Evolutionary conservation across 2,113 vertebrate species (phyloP).

Genomic region (Epinephelus moara): DNA sequence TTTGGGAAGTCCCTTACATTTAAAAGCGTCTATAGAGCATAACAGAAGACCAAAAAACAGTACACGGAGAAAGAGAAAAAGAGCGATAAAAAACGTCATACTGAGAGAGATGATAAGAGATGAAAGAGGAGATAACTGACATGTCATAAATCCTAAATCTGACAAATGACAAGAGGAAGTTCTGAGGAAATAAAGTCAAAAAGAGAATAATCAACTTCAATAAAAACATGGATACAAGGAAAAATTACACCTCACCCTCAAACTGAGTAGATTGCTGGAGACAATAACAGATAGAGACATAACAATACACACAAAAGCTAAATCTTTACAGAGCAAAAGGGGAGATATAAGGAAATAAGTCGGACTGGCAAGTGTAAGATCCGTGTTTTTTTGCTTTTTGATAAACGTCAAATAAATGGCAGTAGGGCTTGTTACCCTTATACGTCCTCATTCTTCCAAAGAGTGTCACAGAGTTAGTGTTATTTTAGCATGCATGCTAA

Average conservation of each 20-base stretch:
- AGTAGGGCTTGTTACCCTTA: slow-evolving; percentile 44
- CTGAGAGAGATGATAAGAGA: neutral
- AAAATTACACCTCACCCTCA: neutral
- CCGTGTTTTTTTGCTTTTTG: slow-evolving; percentile 22
- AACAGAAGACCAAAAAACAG: neutral
- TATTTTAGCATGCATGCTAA: slow-evolving; percentile 53
- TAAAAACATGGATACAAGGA: neutral
- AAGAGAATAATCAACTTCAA: slow-evolving; percentile 6
- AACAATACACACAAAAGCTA: neutral
- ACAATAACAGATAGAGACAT: neutral
- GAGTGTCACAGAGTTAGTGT: slow-evolving; percentile 44
- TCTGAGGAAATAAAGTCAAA: neutral
- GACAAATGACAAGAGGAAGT: neutral
- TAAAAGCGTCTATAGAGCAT: neutral
- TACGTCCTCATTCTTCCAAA: slow-evolving; percentile 60
- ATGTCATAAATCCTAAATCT: slow-evolving; percentile 9
- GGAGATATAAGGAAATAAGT: slow-evolving; percentile 12
- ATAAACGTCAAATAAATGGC: slow-evolving; percentile 26
- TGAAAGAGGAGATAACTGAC: neutral
- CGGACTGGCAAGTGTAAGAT: neutral
- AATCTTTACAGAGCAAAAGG: neutral
- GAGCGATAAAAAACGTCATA: neutral
- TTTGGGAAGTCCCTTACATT: slow-evolving; percentile 3
- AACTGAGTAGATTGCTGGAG: neutral
- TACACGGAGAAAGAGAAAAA: neutral